These are phyloP conservation scores for Hydriomena furcata DNA, from an alignment of 2,888 invertebrate species.

Conservation along the genomic window DNA sequence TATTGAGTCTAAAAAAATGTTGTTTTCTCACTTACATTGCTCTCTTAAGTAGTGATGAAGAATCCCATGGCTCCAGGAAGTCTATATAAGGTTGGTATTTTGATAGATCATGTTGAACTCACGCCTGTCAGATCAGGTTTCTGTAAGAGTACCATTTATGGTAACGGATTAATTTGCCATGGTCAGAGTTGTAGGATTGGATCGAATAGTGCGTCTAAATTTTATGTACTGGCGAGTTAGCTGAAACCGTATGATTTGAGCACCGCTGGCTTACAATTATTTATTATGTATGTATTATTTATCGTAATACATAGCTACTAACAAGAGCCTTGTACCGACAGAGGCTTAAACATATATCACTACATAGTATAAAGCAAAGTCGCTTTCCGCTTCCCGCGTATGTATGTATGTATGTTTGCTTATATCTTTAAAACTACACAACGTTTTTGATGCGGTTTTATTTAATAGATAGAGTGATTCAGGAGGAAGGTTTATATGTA, in stretches of 20 bases:
- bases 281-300: too few species aligned
- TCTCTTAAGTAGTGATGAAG: slow-evolving; percentile 44
- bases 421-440: too few species aligned
- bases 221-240: slow-evolving; percentile 23
- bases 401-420: too few species aligned
- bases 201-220: slow-evolving; percentile 37
- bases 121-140: slow-evolving; percentile 73
- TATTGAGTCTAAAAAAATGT: slow-evolving; percentile 28
- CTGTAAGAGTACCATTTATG: slow-evolving; percentile 69
- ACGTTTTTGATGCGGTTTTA: too few species aligned
- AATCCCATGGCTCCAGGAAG: slow-evolving; percentile 69
- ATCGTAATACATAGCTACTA: too few species aligned
- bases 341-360: too few species aligned
- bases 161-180: slow-evolving; percentile 72
- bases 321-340: too few species aligned
- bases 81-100: slow-evolving; percentile 75
- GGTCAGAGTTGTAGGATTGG: slow-evolving; percentile 47
- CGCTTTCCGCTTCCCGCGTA: too few species aligned
- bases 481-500: too few species aligned
- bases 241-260: slow-evolving; percentile 12
- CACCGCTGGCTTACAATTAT: slow-evolving; percentile 16
- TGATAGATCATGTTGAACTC: slow-evolving; percentile 73
- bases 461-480: too few species aligned
- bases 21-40: slow-evolving; percentile 33
- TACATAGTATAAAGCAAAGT: too few species aligned